Base-by-base conservation (phyloP, 1,140 invertebrate genomes). In the Aphis craccivora region DNA sequence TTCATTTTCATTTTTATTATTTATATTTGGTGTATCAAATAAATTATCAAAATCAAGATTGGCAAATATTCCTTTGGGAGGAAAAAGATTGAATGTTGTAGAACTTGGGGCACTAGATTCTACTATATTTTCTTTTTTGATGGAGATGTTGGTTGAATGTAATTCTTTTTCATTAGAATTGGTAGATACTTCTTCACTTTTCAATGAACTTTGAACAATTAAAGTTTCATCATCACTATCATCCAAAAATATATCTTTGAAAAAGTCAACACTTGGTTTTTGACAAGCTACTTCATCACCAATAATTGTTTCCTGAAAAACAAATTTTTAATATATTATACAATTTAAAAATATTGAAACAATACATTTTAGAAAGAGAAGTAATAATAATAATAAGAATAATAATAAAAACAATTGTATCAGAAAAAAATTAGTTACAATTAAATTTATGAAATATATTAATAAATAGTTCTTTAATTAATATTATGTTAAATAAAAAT, bases 211-310 rank as follows among this genome's bases (percentile, higher is more conserved):
- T n/a, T 93, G 18, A 88, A 22, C 37, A 45, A 1, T 43, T 40
- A 84, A 18, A 40, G 35, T 89, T 51, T 93, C 88, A 51, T 90
- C 60, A 81, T 93, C 93, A 93, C 67, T 93, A n/a, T 76, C 35
- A 53, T 90, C 88, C 37, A 93, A 53, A 83, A 93, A 93, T 81
- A 93, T 93, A 83, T 90, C 93, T 76, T 90, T 89, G 23, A 93
- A 93, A 76, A 93, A 83, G 22, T 93, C 88, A 55, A 93, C 48
- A 83, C 67, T 93, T 43, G 87, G 87, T 53, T 93, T 90, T 18
- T 67, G 37, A 30, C 11, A 43, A 53, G 40, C 48, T 23, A 20
- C 45, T 9, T n/a, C 40, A 81, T 35, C 37, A 93, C 1, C 37
- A 40, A 1, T 37, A 43, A 20, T 40, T 45, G 11, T 83, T 14